Evolutionary conservation across 2,888 invertebrate genomes (phyloP).

Genomic region (Drosophila mimetica): DNA sequence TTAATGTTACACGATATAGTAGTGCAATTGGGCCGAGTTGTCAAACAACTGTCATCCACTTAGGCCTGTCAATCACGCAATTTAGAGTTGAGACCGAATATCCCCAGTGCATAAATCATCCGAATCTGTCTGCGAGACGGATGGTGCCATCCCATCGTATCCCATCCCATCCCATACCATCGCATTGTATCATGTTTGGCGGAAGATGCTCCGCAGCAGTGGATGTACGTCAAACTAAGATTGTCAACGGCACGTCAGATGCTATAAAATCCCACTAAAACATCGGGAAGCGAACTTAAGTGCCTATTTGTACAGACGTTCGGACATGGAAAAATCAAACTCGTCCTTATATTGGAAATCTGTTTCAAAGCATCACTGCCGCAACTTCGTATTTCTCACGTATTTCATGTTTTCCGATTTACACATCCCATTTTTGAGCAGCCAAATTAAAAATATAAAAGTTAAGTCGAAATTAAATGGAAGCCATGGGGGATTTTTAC

Average conservation of each 20-base stretch:
- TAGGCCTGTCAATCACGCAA: constrained; percentile 83
- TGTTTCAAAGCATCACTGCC: constrained; percentile 39
- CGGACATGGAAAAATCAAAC: constrained; percentile 47
- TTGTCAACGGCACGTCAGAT: constrained; percentile 81
- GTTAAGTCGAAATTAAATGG: neutral
- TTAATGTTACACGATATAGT: constrained; percentile 59
- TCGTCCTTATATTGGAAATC: constrained; percentile 46
- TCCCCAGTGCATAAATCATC: constrained; percentile 73
- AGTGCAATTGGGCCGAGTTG: constrained; percentile 78
- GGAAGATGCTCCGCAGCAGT: constrained; percentile 53
- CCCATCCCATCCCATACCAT: neutral
- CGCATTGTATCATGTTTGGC: constrained; percentile 38
- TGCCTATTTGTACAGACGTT: constrained; percentile 57
- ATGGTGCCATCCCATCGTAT: constrained; percentile 21
- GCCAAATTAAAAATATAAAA: constrained; percentile 7
- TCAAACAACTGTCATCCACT: constrained; percentile 84
- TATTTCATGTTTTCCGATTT: constrained; percentile 82
- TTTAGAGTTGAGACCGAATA: constrained; percentile 62
- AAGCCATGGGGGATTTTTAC: constrained; percentile 1
- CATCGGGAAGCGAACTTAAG: constrained; percentile 69
- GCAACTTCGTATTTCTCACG: constrained; percentile 82
- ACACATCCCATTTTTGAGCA: constrained; percentile 51
- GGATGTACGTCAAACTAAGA: constrained; percentile 75
- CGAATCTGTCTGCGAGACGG: constrained; percentile 46
- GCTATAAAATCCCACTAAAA: constrained; percentile 73